Base-by-base conservation (phyloP, 2,113 vertebrate species). In the Euleptes europaea region DNA sequence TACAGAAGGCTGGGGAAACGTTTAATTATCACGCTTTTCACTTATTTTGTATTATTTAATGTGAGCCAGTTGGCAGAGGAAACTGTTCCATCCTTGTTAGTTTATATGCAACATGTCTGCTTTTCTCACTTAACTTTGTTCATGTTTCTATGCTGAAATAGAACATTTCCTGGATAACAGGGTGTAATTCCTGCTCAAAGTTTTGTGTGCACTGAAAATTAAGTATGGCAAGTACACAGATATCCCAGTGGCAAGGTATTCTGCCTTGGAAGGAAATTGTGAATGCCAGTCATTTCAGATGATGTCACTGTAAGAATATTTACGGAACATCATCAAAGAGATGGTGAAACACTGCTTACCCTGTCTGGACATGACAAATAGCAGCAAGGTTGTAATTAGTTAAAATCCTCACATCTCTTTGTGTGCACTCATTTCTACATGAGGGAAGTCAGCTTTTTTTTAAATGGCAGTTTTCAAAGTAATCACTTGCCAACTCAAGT, bases 291-390 rank as follows among this genome's bases (percentile, higher is more conserved):
- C 0, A 88, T 87, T 86, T 75, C 73, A 57, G 70, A 88, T 89
- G 90, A 92, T 92, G 70, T 88, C 85, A 87, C 19, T 78, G 84
- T 76, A 83, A 86, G 87, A 92, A 57, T 73, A 69, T 82, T 5
- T 88, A 93, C 91, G 88, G 86, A 90, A 81, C 70, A 88, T 88
- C 40, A 91, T 90, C 88, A 85, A 91, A 60, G 2, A 35, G 71
- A 44, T 33, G 7, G 7, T 83, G 73, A 73, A 90, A 88, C 86
- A 92, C 91, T 87, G 51, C 38, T 67, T 63, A 82, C 57, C 84
- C 88, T 89, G 70, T 89, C 88, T 92, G 78, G 82, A 86, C 8
- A 5, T 73, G 82, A 81, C 1, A 47, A 15, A 75, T 0, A 69
- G 80, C 26, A 78, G 0, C 0, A 79, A 79, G 88, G 84, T 38